Evolutionary conservation across 2,888 invertebrate species (phyloP).

Genomic region (Diaprepes abbreviatus): DNA sequence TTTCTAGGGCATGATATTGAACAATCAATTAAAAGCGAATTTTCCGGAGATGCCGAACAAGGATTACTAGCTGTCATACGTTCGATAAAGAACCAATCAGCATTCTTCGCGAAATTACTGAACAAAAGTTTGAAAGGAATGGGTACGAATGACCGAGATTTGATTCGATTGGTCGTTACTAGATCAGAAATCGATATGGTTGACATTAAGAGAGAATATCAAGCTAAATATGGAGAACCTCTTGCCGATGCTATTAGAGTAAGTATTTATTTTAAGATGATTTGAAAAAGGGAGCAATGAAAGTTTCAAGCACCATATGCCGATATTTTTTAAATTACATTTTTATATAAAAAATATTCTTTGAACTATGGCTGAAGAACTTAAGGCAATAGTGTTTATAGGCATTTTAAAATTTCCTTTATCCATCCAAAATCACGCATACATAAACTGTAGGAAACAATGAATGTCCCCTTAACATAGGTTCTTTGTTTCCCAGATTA

Average conservation of each 20-base stretch:
- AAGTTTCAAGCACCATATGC: too few relatives aligned
- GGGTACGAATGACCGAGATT: slow-evolving; percentile 88
- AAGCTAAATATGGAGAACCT: slow-evolving; percentile 80
- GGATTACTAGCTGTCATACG: slow-evolving; percentile 86
- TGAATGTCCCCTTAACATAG: too few relatives aligned
- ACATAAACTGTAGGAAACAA: too few relatives aligned
- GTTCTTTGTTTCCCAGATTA: too few relatives aligned
- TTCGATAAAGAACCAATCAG: slow-evolving; percentile 83
- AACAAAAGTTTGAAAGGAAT: slow-evolving; percentile 91
- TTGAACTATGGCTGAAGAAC: too few relatives aligned
- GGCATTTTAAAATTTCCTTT: too few relatives aligned
- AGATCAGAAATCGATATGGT: slow-evolving; percentile 88
- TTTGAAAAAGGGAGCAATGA: too few relatives aligned
- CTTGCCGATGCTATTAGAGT: slow-evolving; percentile 87
- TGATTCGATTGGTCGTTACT: slow-evolving; percentile 88
- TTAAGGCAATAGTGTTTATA: too few relatives aligned
- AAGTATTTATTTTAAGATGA: too few relatives aligned
- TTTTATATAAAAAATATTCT: too few relatives aligned
- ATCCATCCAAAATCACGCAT: too few relatives aligned
- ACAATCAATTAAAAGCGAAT: slow-evolving; percentile 84
- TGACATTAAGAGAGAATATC: slow-evolving; percentile 86
- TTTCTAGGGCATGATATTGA: slow-evolving; percentile 77
- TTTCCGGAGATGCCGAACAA: slow-evolving; percentile 86
- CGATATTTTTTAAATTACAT: too few relatives aligned
- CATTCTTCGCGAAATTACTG: slow-evolving; percentile 88